phyloP scores from a whole-genome alignment of 1,140 invertebrate genomes.

The Sarcophaga bullata region DNA sequence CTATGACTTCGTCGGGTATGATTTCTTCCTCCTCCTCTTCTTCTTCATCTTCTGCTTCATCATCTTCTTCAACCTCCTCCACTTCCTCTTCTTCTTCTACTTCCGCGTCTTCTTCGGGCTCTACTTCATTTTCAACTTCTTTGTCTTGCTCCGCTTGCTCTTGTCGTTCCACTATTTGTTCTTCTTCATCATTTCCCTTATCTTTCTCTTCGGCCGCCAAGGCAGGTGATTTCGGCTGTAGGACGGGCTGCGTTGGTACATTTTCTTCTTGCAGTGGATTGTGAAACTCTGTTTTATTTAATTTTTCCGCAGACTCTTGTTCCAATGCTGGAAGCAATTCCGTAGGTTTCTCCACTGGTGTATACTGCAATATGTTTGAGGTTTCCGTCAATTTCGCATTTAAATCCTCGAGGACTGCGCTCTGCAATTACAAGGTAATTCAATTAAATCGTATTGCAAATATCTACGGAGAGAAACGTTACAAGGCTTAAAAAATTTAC shows the following conservation, averaged over 20 bases:
- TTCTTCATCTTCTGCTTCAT: constrained; percentile 42
- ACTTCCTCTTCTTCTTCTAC: not conserved
- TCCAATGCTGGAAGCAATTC: not conserved
- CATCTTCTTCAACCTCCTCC: constrained; percentile 36
- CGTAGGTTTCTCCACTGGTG: not conserved
- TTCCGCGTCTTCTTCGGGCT: not conserved
- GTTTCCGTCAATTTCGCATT: not conserved
- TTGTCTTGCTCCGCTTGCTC: not conserved
- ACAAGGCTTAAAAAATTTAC: too few species aligned
- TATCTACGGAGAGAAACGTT: too few species aligned
- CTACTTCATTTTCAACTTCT: not conserved
- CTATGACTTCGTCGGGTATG: not conserved
- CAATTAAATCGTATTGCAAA: too few species aligned
- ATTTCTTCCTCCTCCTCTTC: constrained; percentile 13
- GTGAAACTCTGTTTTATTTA: not conserved
- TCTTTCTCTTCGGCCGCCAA: not conserved
- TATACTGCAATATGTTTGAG: not conserved
- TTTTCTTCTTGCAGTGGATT: not conserved
- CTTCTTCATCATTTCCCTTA: not conserved
- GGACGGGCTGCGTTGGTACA: not conserved
- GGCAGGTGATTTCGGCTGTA: too few species aligned
- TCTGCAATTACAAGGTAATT: not conserved
- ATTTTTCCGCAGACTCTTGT: not conserved
- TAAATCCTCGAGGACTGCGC: not conserved
- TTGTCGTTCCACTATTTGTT: not conserved